A percentile compares a stretch with the other conserved stretches of the same genome.
These are phyloP conservation scores for Sisyra nigra DNA, from an alignment of 2,888 invertebrate species.

Conservation along the genomic window DNA sequence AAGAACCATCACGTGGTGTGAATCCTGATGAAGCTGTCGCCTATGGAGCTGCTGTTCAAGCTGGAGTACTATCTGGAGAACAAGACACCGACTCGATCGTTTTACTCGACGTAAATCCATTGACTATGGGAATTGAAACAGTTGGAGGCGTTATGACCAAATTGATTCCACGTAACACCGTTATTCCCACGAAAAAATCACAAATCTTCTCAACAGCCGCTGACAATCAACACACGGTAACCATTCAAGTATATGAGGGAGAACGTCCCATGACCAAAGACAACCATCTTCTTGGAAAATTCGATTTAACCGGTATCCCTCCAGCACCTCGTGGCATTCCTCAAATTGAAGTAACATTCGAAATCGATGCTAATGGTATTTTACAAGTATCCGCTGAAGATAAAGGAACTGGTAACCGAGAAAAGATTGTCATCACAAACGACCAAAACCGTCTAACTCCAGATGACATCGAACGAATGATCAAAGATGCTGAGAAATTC, in stretches of 20 bases:
- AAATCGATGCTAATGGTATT: conserved; percentile 90
- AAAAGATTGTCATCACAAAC: conserved; percentile 97
- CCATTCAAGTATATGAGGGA: conserved; percentile 97
- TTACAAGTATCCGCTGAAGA: conserved; percentile 95
- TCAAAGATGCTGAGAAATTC: conserved; percentile 97
- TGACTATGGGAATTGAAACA: conserved; percentile 99
- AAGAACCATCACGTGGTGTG: conserved; percentile 95
- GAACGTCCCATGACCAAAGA: conserved; percentile 99
- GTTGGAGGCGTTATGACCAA: conserved; percentile 99
- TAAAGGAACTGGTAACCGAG: conserved; percentile 96
- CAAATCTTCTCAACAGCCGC: conserved; percentile 99
- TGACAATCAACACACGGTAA: conserved; percentile 98
- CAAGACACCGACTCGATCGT: conserved; percentile 95
- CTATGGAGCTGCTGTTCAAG: conserved; percentile 97
- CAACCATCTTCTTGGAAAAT: conserved; percentile 96
- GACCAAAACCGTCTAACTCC: conserved; percentile 94
- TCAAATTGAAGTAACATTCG: conserved; percentile 88
- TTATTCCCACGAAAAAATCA: conserved; percentile 97
- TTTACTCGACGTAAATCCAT: conserved; percentile 92
- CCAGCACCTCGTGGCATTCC: conserved; percentile 88
- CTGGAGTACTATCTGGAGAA: conserved; percentile 93
- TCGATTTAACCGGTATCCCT: conserved; percentile 93
- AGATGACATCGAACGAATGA: conserved; percentile 98
- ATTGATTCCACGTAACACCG: conserved; percentile 93
- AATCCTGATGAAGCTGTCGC: conserved; percentile 99